Base-by-base conservation (phyloP, 2,113 vertebrate genomes). In the Pelobates fuscus region DNA sequence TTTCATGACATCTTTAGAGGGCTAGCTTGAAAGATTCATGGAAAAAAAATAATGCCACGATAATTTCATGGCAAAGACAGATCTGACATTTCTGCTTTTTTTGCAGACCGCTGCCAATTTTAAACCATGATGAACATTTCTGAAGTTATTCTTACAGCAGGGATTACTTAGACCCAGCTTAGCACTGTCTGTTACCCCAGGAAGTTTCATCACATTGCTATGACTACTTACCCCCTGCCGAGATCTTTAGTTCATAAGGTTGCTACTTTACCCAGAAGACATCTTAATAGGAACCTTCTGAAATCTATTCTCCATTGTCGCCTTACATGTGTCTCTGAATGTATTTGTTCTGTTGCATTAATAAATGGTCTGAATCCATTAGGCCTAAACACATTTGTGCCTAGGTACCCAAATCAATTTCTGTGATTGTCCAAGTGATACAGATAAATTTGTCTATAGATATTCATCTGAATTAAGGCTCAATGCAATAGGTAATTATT, bases 1-100 rank as follows among this genome's bases (percentile, higher is more conserved):
- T 86, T 88, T 85, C 82, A 87, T 87, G 79, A 85, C 62, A 81
- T 68, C 74, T 86, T 88, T 88, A 83, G 86, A 81, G 77, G 70
- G 54, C 61, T 78, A 79, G 49, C 66, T 83, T 82, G 82, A 87
- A 82, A 70, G 77, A 82, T 83, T 79, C 64, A 4, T 81, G 85
- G 86, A 78, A 83, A 87, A 78, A 84, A 88, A 83, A 86, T 88
- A 87, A 89, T 80, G 87, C 87, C 90, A 88, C 78, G 81, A 82
- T 1, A 79, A 91, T 91, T 93, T 91, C 88, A 89, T 88, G 89
- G 85, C 86, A 81, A 61, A 80, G 68, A 71, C 70, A 87, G 88
- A 91, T 89, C 83, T 89, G 84, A 87, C 83, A 78, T 76, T 67
- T 68, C 63, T 83, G 80, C 76, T 81, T 75, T 77, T 77, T 41